Base-by-base conservation (phyloP, 2,113 vertebrate species). In the Mustela nigripes region DNA sequence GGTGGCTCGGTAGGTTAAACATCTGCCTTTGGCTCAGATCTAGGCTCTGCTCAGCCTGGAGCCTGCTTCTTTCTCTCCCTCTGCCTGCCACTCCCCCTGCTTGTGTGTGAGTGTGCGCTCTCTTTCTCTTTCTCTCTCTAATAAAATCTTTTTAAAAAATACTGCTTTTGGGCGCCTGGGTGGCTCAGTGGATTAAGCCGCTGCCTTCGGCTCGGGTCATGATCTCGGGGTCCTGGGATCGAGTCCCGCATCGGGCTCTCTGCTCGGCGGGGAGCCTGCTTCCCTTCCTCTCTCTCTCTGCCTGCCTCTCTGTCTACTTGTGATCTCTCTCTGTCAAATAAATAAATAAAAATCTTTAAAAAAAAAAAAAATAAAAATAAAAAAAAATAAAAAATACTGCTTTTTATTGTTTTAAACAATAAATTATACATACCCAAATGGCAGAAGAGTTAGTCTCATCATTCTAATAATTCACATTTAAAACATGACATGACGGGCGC, bases 401-500 rank as follows among this genome's bases (percentile, higher is more conserved):
- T 36, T 96, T 91, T 81, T 82, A 42, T 89, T 91, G 28, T 89
- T 96, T 87, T 45, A 90, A 93, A 87, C 12, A 91, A 76, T 82
- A 94, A 95, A 78, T 88, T 73, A 74, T 45, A 92, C 15, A 89
- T 50, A 95, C 6, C 15, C 22, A 86, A 97, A 91, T 96, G 50
- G 63, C 36, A 91, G 78, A 11, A 80, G 15, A 92, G 60, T 91
- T 88, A 89, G 56, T 21, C 48, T 85, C 63, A 18, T 56, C 12
- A 82, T 82, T 97, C 42, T 83, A 97, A 60, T 28, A 50, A 90
- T 76, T 97, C 39, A 92, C 7, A 36, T 84, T 95, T 95, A 94
- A 97, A 95, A 91, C 21, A 56, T 11, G 82, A 85, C 7, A 93
- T 82, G 42, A 42, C 5, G 42, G 42, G 42, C 42, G 42, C 42